Conservation (phyloP, 2,113 vertebrate genomes). For the Stigmatopora nigra region DNA sequence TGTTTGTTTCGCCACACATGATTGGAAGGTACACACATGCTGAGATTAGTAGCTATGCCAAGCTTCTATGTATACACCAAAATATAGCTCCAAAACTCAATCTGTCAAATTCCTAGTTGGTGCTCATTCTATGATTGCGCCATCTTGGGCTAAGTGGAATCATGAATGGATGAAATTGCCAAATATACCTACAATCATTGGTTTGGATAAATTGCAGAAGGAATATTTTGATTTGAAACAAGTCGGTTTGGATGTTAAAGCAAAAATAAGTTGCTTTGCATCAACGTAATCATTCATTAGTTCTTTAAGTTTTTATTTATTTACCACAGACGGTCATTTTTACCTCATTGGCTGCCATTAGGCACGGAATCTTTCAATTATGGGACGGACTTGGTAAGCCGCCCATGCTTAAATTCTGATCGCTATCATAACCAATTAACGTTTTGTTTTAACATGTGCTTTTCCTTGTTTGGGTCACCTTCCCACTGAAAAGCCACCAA, state of each 20-base stretch:
- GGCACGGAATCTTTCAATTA: too few relatives aligned
- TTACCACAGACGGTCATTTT: too few relatives aligned
- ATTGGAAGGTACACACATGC: constrained; percentile 64
- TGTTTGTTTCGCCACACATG: constrained; percentile 56
- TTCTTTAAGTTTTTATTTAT: too few relatives aligned
- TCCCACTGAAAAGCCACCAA: background rate
- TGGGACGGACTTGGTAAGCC: too few relatives aligned
- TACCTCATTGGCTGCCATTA: too few relatives aligned
- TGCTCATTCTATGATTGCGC: constrained; percentile 64
- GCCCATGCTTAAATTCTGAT: too few relatives aligned
- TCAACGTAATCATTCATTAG: too few relatives aligned
- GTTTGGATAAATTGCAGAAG: constrained; percentile 65
- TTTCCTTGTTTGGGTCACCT: background rate
- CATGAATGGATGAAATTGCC: constrained; percentile 70
- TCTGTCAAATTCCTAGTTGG: constrained; percentile 75
- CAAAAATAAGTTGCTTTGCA: background rate
- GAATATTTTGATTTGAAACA: background rate
- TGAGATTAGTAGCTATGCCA: constrained; percentile 70
- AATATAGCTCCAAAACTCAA: constrained; percentile 75
- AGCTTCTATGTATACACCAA: constrained; percentile 67
- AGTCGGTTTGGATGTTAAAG: background rate
- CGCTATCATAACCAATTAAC: too few relatives aligned
- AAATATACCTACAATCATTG: constrained; percentile 69
- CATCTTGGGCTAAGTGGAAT: constrained; percentile 69
- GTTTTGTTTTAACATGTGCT: too few relatives aligned